Conservation (phyloP, 2,888 invertebrate genomes). For the Drosophila vallismaia region DNA sequence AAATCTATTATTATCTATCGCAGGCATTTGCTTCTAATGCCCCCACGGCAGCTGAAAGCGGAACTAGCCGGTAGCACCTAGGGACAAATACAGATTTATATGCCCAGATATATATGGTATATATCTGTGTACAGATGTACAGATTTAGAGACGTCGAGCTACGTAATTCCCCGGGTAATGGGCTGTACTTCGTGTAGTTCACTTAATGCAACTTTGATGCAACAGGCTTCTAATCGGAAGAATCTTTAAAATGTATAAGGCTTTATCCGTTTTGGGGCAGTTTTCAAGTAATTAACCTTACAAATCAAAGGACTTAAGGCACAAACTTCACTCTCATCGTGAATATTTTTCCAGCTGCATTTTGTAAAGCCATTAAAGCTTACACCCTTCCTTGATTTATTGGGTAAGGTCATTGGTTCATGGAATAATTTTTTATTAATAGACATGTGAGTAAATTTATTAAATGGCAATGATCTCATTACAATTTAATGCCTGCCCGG, state of each 20-base stretch:
- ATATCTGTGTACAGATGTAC: slow-evolving; percentile 18
- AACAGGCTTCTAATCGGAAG: slow-evolving; percentile 21
- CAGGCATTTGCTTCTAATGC: slow-evolving; percentile 54
- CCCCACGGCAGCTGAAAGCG: slow-evolving; percentile 61
- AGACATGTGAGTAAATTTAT: slow-evolving; percentile 71
- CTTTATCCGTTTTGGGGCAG: slow-evolving; percentile 5
- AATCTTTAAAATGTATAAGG: slow-evolving; percentile 21
- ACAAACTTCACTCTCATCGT: not conserved
- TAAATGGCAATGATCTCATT: slow-evolving; percentile 74
- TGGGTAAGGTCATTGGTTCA: slow-evolving; percentile 47
- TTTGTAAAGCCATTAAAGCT: slow-evolving; percentile 15
- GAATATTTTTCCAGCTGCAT: slow-evolving; percentile 6
- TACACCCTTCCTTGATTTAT: slow-evolving; percentile 55
- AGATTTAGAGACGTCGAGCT: slow-evolving; percentile 22
- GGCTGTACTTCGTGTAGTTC: slow-evolving; percentile 21
- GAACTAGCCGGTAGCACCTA: slow-evolving; percentile 72
- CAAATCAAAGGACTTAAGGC: not conserved
- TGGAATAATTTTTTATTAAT: slow-evolving; percentile 66
- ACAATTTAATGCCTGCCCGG: slow-evolving; percentile 62
- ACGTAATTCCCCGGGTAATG: slow-evolving; percentile 63
- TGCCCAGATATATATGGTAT: slow-evolving; percentile 2
- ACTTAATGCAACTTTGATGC: slow-evolving; percentile 12
- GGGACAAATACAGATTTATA: slow-evolving; percentile 41
- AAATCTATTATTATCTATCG: slow-evolving; percentile 80
- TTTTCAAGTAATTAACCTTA: no score